Evolutionary conservation across 2,888 invertebrate genomes (phyloP).

Genomic region (Himalopsyche kuldschensis): DNA sequence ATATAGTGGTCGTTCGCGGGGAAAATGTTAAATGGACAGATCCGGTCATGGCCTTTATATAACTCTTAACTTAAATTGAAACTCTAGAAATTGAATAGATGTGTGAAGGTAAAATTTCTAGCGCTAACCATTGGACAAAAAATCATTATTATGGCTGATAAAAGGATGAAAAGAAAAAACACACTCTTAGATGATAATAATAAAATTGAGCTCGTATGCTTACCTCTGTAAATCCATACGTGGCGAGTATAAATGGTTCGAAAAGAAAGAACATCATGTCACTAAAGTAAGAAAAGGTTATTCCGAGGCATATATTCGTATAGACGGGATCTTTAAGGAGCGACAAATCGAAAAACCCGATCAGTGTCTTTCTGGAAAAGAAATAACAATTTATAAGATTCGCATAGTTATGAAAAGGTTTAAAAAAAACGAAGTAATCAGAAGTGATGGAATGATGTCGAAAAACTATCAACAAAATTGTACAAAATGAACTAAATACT

Average conservation of each 20-base stretch:
- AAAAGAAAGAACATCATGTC: constrained; percentile 67
- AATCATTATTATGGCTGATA: background rate
- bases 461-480: no score
- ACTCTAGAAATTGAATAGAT: background rate
- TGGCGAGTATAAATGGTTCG: constrained; percentile 64
- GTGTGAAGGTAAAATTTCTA: background rate
- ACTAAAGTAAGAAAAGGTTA: constrained; percentile 64
- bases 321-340: constrained; percentile 66
- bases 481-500: no score
- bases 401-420: no score
- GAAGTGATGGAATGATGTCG: no score
- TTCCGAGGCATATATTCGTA: constrained; percentile 69
- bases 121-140: constrained; percentile 36
- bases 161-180: background rate
- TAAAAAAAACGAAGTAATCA: no score
- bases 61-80: no score
- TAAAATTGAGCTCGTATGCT: constrained; percentile 27
- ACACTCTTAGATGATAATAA: no score
- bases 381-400: no score
- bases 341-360: constrained; percentile 64
- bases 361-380: constrained; percentile 57
- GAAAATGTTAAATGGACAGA: no score
- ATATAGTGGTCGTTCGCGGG: no score
- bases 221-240: constrained; percentile 59
- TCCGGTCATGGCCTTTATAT: no score